phyloP scores from a whole-genome alignment of 2,113 vertebrate genomes.

The Cettia cetti region DNA sequence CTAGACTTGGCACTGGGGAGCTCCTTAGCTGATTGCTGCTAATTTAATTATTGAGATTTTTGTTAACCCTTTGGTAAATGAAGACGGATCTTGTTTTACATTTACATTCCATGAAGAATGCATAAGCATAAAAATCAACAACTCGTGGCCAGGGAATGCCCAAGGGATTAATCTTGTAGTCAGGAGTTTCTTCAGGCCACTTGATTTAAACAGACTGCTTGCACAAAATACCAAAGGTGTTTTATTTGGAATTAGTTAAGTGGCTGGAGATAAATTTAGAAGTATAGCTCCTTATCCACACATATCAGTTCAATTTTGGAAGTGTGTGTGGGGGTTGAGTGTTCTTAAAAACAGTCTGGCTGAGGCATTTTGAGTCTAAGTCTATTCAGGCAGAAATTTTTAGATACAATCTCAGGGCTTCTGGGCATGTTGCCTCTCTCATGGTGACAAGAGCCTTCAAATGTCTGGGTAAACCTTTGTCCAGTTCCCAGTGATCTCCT shows the following conservation, averaged over 20 bases:
- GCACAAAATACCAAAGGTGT: constrained; percentile 30
- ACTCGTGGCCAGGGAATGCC: neutral
- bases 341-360: constrained; percentile 23
- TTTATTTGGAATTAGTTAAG: constrained; percentile 29
- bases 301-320: constrained; percentile 1
- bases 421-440: neutral
- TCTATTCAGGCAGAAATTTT: neutral
- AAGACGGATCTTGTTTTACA: neutral
- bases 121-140: neutral
- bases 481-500: neutral
- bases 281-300: neutral
- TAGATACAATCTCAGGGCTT: neutral
- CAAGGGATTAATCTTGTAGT: constrained; percentile 3
- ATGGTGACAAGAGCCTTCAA: neutral
- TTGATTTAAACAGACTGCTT: constrained; percentile 30
- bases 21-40: neutral
- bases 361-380: neutral
- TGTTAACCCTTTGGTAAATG: constrained; percentile 35
- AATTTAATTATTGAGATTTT: constrained; percentile 35
- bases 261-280: constrained; percentile 45
- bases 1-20: neutral
- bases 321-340: neutral
- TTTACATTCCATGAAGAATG: neutral
- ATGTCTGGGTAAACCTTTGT: neutral
- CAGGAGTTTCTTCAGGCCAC: constrained; percentile 35